Evolutionary conservation across 2,888 invertebrate genomes (phyloP), one percentile per base, ranked within the genome.

Genomic region (Melanotus villosus): DNA sequence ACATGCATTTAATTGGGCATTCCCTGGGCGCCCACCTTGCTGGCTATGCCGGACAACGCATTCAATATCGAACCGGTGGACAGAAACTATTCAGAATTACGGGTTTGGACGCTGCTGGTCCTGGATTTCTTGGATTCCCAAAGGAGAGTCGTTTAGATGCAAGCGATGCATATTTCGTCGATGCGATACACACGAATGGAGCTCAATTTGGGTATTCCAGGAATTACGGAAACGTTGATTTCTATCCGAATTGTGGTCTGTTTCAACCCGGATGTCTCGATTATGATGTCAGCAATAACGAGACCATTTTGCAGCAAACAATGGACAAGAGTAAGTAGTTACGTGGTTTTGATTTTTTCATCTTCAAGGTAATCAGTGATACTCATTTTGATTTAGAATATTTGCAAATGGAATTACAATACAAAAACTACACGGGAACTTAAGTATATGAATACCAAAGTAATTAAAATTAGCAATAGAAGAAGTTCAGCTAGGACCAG

Each of bases 151-250:
- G 91, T 76, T 79, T 93, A 60, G 91, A 91, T 79, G 80, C 87
- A 1, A 82, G 84, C 0, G 92, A 92, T 77, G 92, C 91, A 0
- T 80, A 85, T 4, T 92, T 91, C 77, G 92, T 93, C 0, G 92
- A 92, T 79, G 89, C 92, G 1, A 87, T 91, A 57, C 92, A 93
- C 76, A 91, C 92, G 0, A 92, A 92, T 78, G 91, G 91, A 0
- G 87, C 91, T 71, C 83, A 91, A 1, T 90, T 92, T 75, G 92
- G 92, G 0, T 89, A 90, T 76, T 81, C 90, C 12, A 89, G 90
- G 74, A 84, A 88, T 32, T 88, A 89, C 74, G 92, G 92, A 0
- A 91, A 91, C 78, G 88, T 89, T 0, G 92, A 93, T 77, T 93
- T 92, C 79, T 92, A 91, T 76, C 86, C 91, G 80, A 92, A 93